Base-by-base conservation (phyloP, 2,888 invertebrate genomes). In the Hipparchia sbordonii region DNA sequence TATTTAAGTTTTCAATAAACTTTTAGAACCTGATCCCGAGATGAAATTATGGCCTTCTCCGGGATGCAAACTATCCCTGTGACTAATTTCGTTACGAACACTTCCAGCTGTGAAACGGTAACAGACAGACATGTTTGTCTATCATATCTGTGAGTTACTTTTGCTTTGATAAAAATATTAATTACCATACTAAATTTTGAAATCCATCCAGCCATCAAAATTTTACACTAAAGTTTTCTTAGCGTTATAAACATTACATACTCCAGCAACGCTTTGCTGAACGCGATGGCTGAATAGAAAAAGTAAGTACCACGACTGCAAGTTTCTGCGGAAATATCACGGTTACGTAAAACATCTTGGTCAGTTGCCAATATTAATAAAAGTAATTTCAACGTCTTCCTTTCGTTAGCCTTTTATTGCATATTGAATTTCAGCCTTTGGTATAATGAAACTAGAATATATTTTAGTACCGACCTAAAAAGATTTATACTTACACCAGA, bases 331-430 rank as follows among this genome's bases (percentile, higher is more conserved):
- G 51, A 65, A 63, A 51, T 33, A 65, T 52, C 51, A 52, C 63
- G 23, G 51, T 63, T 33, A 63, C 63, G 63, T 63, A 23, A 51
- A 12, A 52, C 23, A 51, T 23, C 51, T 52, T 65, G 51, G 51
- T 51, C 51, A 10, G 10, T 65, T 51, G 63, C 63, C 63, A 65
- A 65, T 23, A 65, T 52, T 51, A 33, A 65, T 52, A 51, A 65
- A 52, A 62, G 62, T 62, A 48, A 13, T 62, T 48, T 62, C 8
- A 48, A 65, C 51, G 51, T 51, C 33, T 51, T 65, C 63, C 10
- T 51, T 46, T 62, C 46, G 45, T 62, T 51, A 46, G 45, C 39
- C 61, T n/a, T 46, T 63, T 51, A 63, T 51, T 51, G 39, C 9
- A 63, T 9, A 48, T 61, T 61, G 54, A 52, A 62, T 69, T 69